Percentiles rank a stretch among this genome's conserved stretches.
These are phyloP conservation scores for Hemaris fuciformis DNA, from an alignment of 2,888 invertebrate species.

Conservation along the genomic window DNA sequence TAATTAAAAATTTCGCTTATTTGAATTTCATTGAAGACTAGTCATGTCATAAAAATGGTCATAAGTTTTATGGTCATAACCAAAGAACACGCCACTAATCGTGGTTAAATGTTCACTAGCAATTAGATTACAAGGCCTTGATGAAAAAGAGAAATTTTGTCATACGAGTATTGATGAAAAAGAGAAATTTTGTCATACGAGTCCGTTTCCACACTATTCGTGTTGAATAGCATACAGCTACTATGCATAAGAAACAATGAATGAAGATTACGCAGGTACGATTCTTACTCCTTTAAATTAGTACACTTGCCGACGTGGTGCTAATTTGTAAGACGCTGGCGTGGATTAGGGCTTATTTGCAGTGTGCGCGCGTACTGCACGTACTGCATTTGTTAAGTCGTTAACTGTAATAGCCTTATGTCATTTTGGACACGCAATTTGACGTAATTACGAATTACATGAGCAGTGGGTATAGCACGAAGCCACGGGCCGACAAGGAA, in stretches of 20 bases:
- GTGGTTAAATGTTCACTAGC: not conserved
- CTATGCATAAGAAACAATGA: constrained; percentile 28
- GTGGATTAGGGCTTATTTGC: constrained; percentile 41
- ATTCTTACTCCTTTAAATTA: constrained; percentile 31
- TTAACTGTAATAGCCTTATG: constrained; percentile 70
- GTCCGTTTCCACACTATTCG: not conserved
- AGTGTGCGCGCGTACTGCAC: constrained; percentile 42
- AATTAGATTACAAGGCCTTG: not conserved
- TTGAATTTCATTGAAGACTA: no score
- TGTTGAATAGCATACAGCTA: constrained; percentile 10
- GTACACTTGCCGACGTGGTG: constrained; percentile 19
- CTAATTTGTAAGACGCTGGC: constrained; percentile 39
- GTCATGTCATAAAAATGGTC: no score
- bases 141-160: not conserved
- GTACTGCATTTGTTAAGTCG: constrained; percentile 47
- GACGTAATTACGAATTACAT: constrained; percentile 75
- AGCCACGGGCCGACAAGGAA: constrained; percentile 45
- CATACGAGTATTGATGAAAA: not conserved
- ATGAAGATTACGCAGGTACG: not conserved
- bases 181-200: no score
- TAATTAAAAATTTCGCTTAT: no score
- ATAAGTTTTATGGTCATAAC: no score
- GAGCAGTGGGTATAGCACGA: constrained; percentile 47
- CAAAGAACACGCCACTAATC: not conserved
- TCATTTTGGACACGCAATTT: constrained; percentile 74